Evolutionary conservation across 1,140 invertebrate species (phyloP).

Genomic region (Aplysia californica): DNA sequence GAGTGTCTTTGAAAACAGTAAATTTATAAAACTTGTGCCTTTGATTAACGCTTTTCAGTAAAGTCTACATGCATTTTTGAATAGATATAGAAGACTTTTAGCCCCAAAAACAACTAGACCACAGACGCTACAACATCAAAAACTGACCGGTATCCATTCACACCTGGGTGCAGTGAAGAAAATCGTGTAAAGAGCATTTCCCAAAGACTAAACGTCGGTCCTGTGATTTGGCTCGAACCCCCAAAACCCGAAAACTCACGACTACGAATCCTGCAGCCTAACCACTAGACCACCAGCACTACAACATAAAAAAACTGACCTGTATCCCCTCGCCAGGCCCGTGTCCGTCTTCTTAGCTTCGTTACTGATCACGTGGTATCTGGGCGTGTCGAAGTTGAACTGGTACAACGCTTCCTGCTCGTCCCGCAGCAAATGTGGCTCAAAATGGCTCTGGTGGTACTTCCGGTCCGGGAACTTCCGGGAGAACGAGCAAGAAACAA

Average conservation of each 20-base stretch:
- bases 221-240: background rate
- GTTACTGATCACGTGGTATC: conserved; percentile 44
- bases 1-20: no score
- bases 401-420: conserved; percentile 39
- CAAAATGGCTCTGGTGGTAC: conserved; percentile 31
- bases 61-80: no score
- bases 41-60: no score
- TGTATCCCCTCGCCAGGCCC: conserved; percentile 35
- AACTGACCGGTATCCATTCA: no score
- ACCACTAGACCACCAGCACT: no score
- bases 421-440: conserved; percentile 13
- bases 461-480: background rate
- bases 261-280: no score
- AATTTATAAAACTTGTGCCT: no score
- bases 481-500: background rate
- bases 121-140: no score
- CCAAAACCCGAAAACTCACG: background rate
- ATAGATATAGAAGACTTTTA: no score
- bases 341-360: conserved; percentile 28
- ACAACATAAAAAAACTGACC: conserved; percentile 1
- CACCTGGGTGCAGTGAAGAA: background rate
- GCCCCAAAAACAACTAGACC: no score
- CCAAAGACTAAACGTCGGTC: background rate
- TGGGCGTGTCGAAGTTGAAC: conserved; percentile 40
- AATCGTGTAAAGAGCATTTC: background rate